Percentiles rank a stretch among this genome's conserved stretches.
Conservation (phyloP, 2,797 vertebrate genomes). For the Manis crassicaudata region DNA sequence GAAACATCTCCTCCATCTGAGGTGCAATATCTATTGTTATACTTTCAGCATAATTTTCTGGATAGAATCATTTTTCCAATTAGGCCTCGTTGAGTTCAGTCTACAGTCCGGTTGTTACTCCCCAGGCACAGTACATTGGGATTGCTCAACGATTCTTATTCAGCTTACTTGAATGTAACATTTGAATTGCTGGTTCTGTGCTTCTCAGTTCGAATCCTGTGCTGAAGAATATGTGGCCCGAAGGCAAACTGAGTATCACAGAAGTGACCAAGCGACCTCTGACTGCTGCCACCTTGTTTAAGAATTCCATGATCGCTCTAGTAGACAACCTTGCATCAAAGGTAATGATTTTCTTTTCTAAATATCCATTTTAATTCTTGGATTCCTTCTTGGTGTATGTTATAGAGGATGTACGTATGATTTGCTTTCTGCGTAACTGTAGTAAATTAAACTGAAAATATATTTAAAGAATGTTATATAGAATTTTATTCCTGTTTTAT, state of each 20-base stretch:
- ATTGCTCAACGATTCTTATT: not conserved
- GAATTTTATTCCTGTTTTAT: not conserved
- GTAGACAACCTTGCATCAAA: slow-evolving; percentile 97
- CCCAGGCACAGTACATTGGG: not conserved
- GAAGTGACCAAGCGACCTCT: slow-evolving; percentile 98
- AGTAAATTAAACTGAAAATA: not conserved
- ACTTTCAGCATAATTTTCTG: slow-evolving; percentile 7
- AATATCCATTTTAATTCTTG: not conserved
- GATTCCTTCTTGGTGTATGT: not conserved
- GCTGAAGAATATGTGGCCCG: slow-evolving; percentile 98
- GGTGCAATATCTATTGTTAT: not conserved
- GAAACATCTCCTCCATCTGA: not conserved
- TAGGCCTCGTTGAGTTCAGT: not conserved
- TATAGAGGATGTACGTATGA: not conserved
- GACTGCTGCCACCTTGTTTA: slow-evolving; percentile 96
- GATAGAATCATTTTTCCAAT: not conserved
- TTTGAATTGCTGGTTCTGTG: slow-evolving; percentile 66
- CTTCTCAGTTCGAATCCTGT: slow-evolving; percentile 93
- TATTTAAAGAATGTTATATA: slow-evolving; percentile 18
- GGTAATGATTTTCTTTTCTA: slow-evolving; percentile 85
- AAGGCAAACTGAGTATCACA: slow-evolving; percentile 97
- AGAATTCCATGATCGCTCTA: slow-evolving; percentile 98
- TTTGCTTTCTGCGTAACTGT: slow-evolving; percentile 37
- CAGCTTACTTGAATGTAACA: not conserved
- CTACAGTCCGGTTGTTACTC: not conserved